Base-by-base conservation (phyloP, 2,888 invertebrate species). In the Melangyna quadrimaculata region DNA sequence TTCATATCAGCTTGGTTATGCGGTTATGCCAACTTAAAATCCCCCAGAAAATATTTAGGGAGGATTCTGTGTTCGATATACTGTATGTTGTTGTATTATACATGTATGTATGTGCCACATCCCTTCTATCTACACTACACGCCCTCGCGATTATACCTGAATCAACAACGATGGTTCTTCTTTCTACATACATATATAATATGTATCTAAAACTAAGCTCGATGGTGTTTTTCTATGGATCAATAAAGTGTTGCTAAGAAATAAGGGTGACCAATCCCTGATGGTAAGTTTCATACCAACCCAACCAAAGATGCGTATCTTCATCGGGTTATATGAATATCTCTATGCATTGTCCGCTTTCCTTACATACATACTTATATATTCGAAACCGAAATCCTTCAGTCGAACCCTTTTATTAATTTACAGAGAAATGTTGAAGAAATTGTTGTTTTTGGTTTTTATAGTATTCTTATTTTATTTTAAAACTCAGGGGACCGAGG, bases 131-230 rank as follows among this genome's bases (percentile, higher is more conserved):
- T 24, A 53, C 19, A 48, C 22, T 40, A 65, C 53, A 74, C 83
- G 78, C 83, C 83, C 83, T 78, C 78, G 48, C 70, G 29, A 61
- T 55, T 83, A n/a, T n/a, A 83, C 73, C 70, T 83, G 78, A 73
- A 69, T 63, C 73, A 61, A 77, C 72, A 70, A 10, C 51, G 48
- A 69, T 55, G 59, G 37, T 70, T 40, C 12, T 45, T 35, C 45
- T 27, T 6, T 12, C 22, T 8, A 32, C 19, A 32, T 32, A 35
- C 14, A 19, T 10, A 17, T 17, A 32, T 9, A 0, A 32, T 9
- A 0, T 35, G 14, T 35, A 70, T 55, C 55, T 74, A 55, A 70
- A 74, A 80, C 77, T 65, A 40, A 71, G 57, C 80, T 57, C 29
- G 69, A 55, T 53, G 59, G 10, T 17, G 22, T 61, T 43, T 63